Base-by-base conservation (phyloP, 2,113 vertebrate species). In the Ibidorhyncha struthersii region DNA sequence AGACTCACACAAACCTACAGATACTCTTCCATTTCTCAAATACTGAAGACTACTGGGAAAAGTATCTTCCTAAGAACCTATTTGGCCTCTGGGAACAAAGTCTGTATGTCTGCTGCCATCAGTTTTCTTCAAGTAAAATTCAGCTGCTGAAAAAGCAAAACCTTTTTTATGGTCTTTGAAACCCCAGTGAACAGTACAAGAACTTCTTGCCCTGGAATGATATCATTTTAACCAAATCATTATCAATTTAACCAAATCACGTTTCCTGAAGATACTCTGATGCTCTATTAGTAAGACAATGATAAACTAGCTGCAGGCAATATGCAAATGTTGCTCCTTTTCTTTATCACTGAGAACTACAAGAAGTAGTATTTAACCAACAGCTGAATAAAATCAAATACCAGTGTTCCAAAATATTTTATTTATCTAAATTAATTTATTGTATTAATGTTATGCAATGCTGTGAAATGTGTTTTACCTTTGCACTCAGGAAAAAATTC, bases 381-480 rank as follows among this genome's bases (percentile, higher is more conserved):
- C 4, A 63, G 30, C 52, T 43, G 14, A 85, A 82, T 49, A 90
- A 95, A 94, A 94, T 59, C 49, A 43, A 86, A 87, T 41, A 71
- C 7, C 21, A 74, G 10, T 49, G 36, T 84, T 93, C n/a, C 34
- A 80, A 77, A 73, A 70, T 41, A 91, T 49, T 43, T 27, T 88
- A 65, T 69, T 92, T 1, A 72, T 66, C 10, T 72, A 90, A 14
- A 70, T 45, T 49, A 55, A 82, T 81, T 94, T 91, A 14, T 96
- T 90, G 23, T 14, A 53, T 53, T 70, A 32, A 41, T 23, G 13
- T 59, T 62, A 67, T 29, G 7, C 22, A 91, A 70, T 87, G 53
- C 52, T 78, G 6, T n/a, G 17, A 95, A 96, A 43, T 47, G 17
- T 45, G 71, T 79, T 96, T 96, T 38, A 90, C 69, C 67, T 94